Percentiles rank a stretch among this genome's conserved stretches.
Evolutionary conservation across 2,113 vertebrate species (phyloP).

Genomic region (Tupaia chinensis): DNA sequence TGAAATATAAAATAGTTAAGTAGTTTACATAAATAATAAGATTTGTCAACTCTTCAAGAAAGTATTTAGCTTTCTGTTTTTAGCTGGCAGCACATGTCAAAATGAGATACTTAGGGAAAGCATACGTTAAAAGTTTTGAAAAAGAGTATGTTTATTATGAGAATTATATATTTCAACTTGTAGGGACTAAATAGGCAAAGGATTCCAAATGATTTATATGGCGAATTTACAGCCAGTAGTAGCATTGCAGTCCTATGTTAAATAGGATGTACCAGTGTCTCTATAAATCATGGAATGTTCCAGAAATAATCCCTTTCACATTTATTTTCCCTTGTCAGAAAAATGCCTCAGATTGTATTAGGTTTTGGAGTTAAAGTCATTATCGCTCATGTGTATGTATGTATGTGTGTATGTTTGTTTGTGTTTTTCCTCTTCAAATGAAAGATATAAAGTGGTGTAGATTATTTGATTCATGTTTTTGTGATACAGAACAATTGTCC

Average conservation of each 20-base stretch:
- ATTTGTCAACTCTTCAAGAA: background rate
- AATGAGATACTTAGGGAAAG: constrained; percentile 17
- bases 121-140: background rate
- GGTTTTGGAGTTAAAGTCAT: background rate
- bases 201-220: constrained; percentile 37
- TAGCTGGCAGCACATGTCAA: background rate
- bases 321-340: background rate
- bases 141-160: constrained; percentile 6
- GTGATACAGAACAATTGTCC: background rate
- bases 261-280: background rate
- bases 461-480: background rate
- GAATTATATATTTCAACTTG: background rate
- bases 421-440: background rate
- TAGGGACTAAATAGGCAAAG: constrained; percentile 25
- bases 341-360: background rate
- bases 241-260: constrained; percentile 1
- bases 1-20: constrained; percentile 45
- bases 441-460: background rate
- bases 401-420: background rate
- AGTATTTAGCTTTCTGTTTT: constrained; percentile 22
- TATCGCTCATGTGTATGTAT: background rate
- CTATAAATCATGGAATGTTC: constrained; percentile 38
- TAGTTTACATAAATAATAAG: background rate
- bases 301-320: background rate
- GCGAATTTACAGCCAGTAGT: background rate